phyloP scores from a whole-genome alignment of 2,797 vertebrate genomes.

The Monodelphis domestica region DNA sequence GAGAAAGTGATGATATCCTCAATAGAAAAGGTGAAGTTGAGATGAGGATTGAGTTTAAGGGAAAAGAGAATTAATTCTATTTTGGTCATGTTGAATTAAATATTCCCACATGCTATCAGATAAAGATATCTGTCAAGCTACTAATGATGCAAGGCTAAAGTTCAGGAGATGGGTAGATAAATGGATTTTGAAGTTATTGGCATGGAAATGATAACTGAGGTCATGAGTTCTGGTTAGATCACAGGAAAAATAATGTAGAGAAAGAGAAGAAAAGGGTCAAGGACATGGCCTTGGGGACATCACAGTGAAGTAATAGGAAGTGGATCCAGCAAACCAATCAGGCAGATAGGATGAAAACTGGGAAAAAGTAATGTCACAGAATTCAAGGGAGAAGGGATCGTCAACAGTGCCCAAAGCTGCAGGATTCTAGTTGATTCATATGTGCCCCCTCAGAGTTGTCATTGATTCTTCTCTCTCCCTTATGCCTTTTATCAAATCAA shows the following conservation, averaged over 20 bases:
- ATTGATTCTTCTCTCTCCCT: neutral
- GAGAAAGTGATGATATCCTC: neutral
- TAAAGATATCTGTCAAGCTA: neutral
- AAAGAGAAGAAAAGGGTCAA: neutral
- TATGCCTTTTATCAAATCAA: too few relatives aligned
- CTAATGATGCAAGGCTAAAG: neutral
- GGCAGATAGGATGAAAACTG: neutral
- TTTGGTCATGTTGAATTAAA: slow-evolving; percentile 14
- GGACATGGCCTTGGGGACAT: slow-evolving; percentile 1
- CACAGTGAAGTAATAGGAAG: neutral
- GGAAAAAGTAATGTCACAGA: neutral
- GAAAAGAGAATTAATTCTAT: slow-evolving; percentile 26
- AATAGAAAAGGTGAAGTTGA: slow-evolving; percentile 24
- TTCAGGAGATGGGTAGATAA: neutral
- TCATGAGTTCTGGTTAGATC: neutral
- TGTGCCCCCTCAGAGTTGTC: neutral
- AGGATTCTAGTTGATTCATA: neutral
- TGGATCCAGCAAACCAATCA: slow-evolving; percentile 10
- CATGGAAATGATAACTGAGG: slow-evolving; percentile 4
- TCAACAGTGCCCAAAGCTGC: neutral
- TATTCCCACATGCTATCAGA: neutral
- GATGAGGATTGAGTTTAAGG: slow-evolving; percentile 9
- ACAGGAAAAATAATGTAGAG: neutral
- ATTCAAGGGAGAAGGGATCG: neutral
- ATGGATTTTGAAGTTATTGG: neutral